Conservation (phyloP, 2,888 invertebrate species). For the Dolomedes plantarius region DNA sequence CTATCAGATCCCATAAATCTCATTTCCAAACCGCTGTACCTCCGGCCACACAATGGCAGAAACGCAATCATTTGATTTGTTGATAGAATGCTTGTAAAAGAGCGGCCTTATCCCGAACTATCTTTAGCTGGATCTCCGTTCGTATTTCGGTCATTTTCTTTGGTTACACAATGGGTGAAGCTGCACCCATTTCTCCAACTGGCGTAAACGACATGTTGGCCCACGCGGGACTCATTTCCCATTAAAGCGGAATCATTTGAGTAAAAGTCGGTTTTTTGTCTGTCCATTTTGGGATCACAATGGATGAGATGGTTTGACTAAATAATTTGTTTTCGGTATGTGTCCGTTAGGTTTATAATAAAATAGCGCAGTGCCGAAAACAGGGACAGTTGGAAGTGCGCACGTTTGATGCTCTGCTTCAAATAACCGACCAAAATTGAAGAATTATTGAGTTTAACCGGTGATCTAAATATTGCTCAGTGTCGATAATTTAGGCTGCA, state of each 20-base stretch:
- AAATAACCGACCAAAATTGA: no score
- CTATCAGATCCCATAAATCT: neutral
- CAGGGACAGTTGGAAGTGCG: no score
- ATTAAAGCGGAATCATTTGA: neutral
- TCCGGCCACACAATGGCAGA: neutral
- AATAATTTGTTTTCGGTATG: neutral
- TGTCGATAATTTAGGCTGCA: no score
- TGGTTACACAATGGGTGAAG: slow-evolving; percentile 5
- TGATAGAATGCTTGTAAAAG: neutral
- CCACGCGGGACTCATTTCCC: neutral
- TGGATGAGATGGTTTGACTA: neutral
- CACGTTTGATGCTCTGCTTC: no score
- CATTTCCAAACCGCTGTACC: neutral
- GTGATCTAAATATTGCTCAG: no score
- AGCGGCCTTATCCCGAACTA: neutral
- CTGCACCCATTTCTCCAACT: neutral
- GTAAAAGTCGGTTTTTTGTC: neutral
- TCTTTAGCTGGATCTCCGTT: neutral
- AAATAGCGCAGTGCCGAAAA: no score
- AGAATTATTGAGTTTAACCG: no score
- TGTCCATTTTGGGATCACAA: neutral
- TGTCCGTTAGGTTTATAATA: no score
- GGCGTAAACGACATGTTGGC: neutral
- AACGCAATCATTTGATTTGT: slow-evolving; percentile 16
- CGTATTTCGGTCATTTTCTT: neutral